Base-by-base conservation (phyloP, 2,113 vertebrate species). In the Zosterops borbonicus region DNA sequence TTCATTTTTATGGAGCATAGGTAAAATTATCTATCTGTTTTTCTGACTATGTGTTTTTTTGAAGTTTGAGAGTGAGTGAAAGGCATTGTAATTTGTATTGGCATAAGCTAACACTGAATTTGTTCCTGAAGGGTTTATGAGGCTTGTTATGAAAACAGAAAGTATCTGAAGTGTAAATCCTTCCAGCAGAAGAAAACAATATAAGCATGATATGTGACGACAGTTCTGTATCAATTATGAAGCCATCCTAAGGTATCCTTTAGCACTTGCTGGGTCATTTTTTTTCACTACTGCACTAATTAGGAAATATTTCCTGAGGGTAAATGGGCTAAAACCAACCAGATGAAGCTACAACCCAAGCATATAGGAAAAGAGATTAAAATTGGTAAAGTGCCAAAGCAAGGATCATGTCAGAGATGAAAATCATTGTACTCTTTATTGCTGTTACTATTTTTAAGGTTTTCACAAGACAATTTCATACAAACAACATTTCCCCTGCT, bases 91-190 rank as follows among this genome's bases (percentile, higher is more conserved):
- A 77, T 88, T 93, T 83, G 27, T 67, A 68, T 42, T 86, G 83
- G 37, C 84, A 2, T 49, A 87, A 93, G 39, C 64, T 89, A 55
- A 82, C 56, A 52, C 19, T 24, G 21, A 77, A 65, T 92, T 87
- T 89, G 56, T 67, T 79, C 76, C 83, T 11, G 9, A 89, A 90
- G 67, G 63, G 59, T 90, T 95, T 95, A 86, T 86, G 89, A 94
- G 22, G 39, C 76, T 95, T 88, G 42, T 73, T 95, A 83, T 78
- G 47, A 74, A 83, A 92, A 68, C 47, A 56, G 41, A 86, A 95
- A 86, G 13, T 83, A 92, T 59, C 83, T 92, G 83, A 89, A 92
- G 88, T 86, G 80, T 78, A 93, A 95, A 92, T 75, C 49, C 55
- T 88, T 92, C 63, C 47, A 83, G 68, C 55, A 77, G 83, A 71